Conservation (phyloP, 2,888 invertebrate genomes). For the Biston betularia region DNA sequence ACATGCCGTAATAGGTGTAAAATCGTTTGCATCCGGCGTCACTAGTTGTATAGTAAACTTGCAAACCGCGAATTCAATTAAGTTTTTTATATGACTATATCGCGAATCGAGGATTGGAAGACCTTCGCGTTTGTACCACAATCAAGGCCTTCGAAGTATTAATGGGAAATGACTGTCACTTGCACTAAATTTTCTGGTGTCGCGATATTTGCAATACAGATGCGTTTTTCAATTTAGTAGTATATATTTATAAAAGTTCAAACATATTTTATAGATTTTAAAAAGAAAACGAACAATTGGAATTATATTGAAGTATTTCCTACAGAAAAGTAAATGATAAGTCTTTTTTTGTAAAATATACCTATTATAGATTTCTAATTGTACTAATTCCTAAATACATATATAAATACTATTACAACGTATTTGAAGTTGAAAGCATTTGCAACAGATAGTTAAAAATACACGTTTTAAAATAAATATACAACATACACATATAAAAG, state of each 20-base stretch:
- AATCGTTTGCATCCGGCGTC: conserved; percentile 71
- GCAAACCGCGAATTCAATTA: conserved; percentile 48
- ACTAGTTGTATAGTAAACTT: conserved; percentile 22
- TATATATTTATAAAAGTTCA: too few species aligned
- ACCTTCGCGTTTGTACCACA: conserved; percentile 31
- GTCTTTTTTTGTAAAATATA: too few species aligned
- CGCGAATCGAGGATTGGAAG: conserved; percentile 37
- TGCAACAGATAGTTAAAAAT: neutral
- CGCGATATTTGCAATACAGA: neutral
- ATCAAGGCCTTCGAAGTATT: conserved; percentile 11
- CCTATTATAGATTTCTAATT: too few species aligned
- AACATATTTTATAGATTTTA: too few species aligned
- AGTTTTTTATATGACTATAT: conserved; percentile 37
- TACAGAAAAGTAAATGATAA: too few species aligned
- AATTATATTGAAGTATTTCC: too few species aligned
- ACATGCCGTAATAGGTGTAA: conserved; percentile 64
- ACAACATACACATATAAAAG: neutral
- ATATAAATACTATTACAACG: neutral
- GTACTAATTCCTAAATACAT: too few species aligned
- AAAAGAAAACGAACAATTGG: too few species aligned
- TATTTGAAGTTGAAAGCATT: neutral
- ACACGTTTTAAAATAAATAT: neutral
- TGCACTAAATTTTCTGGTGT: neutral
- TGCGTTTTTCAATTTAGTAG: too few species aligned
- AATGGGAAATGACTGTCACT: neutral